These are phyloP conservation scores for Peromyscus aztecus DNA, from an alignment of 2,797 vertebrate species.

Conservation along the genomic window DNA sequence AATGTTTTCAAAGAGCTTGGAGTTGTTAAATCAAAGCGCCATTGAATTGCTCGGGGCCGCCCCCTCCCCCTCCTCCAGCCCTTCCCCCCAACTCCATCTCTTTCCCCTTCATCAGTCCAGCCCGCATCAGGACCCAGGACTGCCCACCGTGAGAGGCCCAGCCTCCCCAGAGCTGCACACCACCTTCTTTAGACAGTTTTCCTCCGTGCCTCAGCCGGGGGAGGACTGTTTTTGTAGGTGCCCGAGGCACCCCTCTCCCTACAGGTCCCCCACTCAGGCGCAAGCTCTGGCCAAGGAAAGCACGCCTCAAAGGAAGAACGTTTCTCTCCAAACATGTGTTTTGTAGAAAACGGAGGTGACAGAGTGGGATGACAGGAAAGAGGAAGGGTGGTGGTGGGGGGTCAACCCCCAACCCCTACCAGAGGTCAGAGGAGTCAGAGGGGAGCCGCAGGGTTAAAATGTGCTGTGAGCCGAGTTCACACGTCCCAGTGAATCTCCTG, in stretches of 20 bases:
- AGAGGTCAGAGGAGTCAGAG: slow-evolving; percentile 72
- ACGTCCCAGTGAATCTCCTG: slow-evolving; percentile 38
- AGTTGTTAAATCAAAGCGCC: slow-evolving; percentile 95
- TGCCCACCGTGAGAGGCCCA: background rate
- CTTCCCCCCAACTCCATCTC: slow-evolving; percentile 51
- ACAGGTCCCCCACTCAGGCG: background rate
- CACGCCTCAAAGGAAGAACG: slow-evolving; percentile 43
- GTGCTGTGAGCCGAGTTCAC: slow-evolving; percentile 48
- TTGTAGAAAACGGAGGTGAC: slow-evolving; percentile 59
- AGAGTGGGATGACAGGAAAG: slow-evolving; percentile 29
- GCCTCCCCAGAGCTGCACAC: slow-evolving; percentile 13
- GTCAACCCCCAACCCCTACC: background rate
- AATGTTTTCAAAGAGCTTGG: slow-evolving; percentile 93
- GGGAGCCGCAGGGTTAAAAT: slow-evolving; percentile 44
- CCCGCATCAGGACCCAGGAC: background rate
- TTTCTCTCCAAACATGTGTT: background rate
- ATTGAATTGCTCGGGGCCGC: slow-evolving; percentile 86
- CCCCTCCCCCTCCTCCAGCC: slow-evolving; percentile 69
- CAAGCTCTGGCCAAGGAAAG: slow-evolving; percentile 67
- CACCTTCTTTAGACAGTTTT: background rate
- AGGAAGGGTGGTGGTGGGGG: slow-evolving; percentile 17
- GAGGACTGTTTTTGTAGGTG: slow-evolving; percentile 58
- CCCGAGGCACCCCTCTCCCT: background rate
- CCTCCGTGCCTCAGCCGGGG: background rate
- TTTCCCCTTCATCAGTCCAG: background rate